Conservation (phyloP, 2,797 vertebrate genomes). For the Pogonophryne albipinna region DNA sequence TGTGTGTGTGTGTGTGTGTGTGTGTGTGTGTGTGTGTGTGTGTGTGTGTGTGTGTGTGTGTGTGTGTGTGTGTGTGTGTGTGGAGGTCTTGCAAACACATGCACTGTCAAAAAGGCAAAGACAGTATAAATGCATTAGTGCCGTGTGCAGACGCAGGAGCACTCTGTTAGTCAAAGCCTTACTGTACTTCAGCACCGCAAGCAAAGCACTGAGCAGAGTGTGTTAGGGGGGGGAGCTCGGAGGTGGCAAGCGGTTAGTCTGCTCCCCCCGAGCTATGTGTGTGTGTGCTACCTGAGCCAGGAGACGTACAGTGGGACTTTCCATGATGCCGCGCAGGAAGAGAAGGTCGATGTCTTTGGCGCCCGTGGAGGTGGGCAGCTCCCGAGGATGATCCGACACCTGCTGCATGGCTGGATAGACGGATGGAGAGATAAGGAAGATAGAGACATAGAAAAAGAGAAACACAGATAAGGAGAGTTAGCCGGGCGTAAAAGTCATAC, state of each 20-base stretch:
- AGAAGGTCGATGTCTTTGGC: constrained; percentile 98
- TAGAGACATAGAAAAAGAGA: constrained; percentile 14
- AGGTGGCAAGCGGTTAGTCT: constrained; percentile 26
- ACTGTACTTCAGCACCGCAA: constrained; percentile 45
- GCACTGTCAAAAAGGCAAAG: neutral
- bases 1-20: neutral
- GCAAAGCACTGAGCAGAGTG: constrained; percentile 20
- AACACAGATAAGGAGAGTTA: constrained; percentile 40
- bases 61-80: neutral
- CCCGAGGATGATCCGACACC: constrained; percentile 92
- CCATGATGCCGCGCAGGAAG: constrained; percentile 98
- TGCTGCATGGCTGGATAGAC: constrained; percentile 93
- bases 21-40: no score
- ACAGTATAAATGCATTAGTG: neutral
- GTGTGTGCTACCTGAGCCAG: constrained; percentile 88
- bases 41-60: no score
- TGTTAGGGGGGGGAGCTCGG: neutral
- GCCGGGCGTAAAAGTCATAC: constrained; percentile 45
- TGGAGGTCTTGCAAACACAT: neutral
- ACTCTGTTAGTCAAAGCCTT: constrained; percentile 49
- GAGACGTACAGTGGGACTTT: constrained; percentile 94
- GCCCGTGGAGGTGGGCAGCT: constrained; percentile 89
- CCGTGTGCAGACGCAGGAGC: constrained; percentile 8
- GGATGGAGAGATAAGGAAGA: constrained; percentile 1
- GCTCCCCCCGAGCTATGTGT: constrained; percentile 45